Conservation (phyloP, 2,888 invertebrate species). For the Scelioninae gen. 1 region DNA sequence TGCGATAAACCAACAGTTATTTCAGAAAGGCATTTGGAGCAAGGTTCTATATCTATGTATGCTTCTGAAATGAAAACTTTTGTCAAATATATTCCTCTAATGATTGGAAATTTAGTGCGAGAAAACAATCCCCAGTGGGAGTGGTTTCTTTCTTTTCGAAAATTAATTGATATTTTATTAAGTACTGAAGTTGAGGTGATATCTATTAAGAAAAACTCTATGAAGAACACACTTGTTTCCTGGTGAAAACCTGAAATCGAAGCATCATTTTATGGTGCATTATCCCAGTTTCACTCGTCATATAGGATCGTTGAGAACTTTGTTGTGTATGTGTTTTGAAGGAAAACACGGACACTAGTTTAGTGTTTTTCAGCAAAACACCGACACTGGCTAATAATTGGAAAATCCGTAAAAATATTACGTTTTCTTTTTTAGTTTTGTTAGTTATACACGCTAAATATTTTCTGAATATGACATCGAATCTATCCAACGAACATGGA, state of each 20-base stretch:
- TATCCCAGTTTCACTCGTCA: slow-evolving; percentile 28
- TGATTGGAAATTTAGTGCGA: slow-evolving; percentile 51
- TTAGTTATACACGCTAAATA: too few relatives aligned
- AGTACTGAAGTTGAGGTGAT: slow-evolving; percentile 10
- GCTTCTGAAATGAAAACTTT: slow-evolving; percentile 65
- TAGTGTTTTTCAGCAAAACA: too few relatives aligned
- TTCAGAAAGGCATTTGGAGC: slow-evolving; percentile 35
- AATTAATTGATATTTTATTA: slow-evolving; percentile 59
- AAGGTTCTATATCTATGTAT: slow-evolving; percentile 45
- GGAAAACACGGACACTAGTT: slow-evolving; percentile 29
- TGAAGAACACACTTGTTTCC: slow-evolving; percentile 49
- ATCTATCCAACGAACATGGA: too few relatives aligned
- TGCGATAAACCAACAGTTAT: slow-evolving; percentile 62
- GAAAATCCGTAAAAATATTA: neutral
- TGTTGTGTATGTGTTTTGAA: slow-evolving; percentile 45
- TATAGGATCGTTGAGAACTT: neutral
- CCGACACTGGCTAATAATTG: neutral
- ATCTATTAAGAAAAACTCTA: neutral
- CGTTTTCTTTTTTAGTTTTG: too few relatives aligned
- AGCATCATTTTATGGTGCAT: slow-evolving; percentile 50
- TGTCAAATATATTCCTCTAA: slow-evolving; percentile 54
- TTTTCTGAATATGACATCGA: too few relatives aligned
- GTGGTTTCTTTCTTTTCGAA: slow-evolving; percentile 50
- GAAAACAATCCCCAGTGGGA: slow-evolving; percentile 45
- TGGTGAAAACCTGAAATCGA: slow-evolving; percentile 33